These are phyloP conservation scores for Venustaconcha ellipsiformis DNA, from an alignment of 1,140 invertebrate genomes.

Conservation along the genomic window DNA sequence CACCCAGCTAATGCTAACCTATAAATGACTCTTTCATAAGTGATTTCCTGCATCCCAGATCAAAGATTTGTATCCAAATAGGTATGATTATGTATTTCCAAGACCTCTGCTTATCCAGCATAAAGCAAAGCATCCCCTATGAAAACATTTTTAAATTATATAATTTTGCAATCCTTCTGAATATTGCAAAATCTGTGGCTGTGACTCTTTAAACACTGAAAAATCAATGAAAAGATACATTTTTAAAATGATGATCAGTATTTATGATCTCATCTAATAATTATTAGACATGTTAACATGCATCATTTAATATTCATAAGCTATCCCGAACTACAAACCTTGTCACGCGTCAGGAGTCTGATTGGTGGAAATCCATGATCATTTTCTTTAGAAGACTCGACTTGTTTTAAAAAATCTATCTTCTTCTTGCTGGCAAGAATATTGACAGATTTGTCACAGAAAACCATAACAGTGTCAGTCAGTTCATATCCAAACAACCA, in stretches of 20 bases:
- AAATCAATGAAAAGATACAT: not conserved
- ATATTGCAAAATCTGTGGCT: no score
- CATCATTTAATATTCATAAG: not conserved
- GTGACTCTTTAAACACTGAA: not conserved
- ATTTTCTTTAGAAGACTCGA: slow-evolving; percentile 91
- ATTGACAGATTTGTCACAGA: slow-evolving; percentile 86
- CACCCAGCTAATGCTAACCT: no score
- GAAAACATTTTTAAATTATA: no score
- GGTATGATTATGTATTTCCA: no score
- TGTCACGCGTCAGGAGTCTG: slow-evolving; percentile 90
- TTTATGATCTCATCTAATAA: not conserved
- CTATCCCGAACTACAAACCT: slow-evolving; percentile 73
- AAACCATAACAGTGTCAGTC: slow-evolving; percentile 93
- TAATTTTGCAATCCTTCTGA: no score
- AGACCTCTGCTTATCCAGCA: no score
- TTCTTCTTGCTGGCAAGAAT: slow-evolving; percentile 98
- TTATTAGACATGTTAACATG: no score
- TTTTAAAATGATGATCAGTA: not conserved
- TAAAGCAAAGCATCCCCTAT: no score
- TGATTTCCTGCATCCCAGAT: no score
- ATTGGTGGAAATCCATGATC: slow-evolving; percentile 79
- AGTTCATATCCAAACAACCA: slow-evolving; percentile 98
- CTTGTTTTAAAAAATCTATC: slow-evolving; percentile 93
- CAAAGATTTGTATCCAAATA: no score
- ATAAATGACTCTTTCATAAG: no score